Evolutionary conservation across 2,888 invertebrate genomes (phyloP).

Genomic region (Drosophila flavopinicola): DNA sequence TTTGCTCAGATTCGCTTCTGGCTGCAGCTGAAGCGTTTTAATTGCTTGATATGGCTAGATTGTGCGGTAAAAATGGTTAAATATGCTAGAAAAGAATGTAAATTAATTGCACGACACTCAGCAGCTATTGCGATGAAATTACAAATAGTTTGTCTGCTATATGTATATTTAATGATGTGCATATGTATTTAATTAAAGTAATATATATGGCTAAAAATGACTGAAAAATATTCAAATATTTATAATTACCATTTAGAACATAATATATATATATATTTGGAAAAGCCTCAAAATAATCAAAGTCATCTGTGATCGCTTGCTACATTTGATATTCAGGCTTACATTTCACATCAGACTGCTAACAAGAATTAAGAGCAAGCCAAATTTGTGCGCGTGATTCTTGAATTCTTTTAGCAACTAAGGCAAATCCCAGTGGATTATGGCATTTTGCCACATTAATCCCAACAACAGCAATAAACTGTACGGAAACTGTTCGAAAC

Average conservation of each 20-base stretch:
- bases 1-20: conserved; percentile 23
- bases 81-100: neutral
- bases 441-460: conserved; percentile 63
- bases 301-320: too few species aligned
- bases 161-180: too few species aligned
- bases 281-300: too few species aligned
- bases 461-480: conserved; percentile 63
- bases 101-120: neutral
- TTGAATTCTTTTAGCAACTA: conserved; percentile 38
- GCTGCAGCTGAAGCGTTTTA: neutral
- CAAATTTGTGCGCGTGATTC: neutral
- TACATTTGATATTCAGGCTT: too few species aligned
- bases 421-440: conserved; percentile 74
- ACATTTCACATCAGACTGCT: too few species aligned
- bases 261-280: too few species aligned
- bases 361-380: too few species aligned
- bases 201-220: too few species aligned
- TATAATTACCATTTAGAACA: too few species aligned
- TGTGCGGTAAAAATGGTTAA: neutral
- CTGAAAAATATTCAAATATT: too few species aligned
- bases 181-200: too few species aligned
- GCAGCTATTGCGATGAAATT: neutral
- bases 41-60: neutral
- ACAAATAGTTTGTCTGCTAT: too few species aligned
- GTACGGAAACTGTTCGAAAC: conserved; percentile 43